phyloP scores from a whole-genome alignment of 2,113 vertebrate genomes.

The Monopterus albus region DNA sequence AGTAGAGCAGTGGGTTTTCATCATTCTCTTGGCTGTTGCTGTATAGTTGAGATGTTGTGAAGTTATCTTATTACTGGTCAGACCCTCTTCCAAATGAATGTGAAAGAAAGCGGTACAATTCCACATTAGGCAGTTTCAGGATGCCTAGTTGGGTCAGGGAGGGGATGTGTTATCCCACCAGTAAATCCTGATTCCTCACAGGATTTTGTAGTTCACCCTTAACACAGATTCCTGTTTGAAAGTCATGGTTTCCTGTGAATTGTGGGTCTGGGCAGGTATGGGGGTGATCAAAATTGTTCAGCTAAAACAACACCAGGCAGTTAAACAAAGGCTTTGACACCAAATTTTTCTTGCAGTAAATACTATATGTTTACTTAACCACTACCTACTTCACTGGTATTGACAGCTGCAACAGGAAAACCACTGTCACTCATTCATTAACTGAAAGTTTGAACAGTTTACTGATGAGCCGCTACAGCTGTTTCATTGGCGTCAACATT shows the following conservation, averaged over 20 bases:
- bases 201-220: no score
- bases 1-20: neutral
- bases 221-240: neutral
- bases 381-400: no score
- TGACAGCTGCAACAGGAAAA: constrained; percentile 4
- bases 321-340: neutral
- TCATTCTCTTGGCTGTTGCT: constrained; percentile 8
- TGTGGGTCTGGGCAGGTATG: neutral
- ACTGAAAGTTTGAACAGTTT: neutral
- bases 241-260: neutral
- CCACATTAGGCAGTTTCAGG: neutral
- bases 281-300: neutral
- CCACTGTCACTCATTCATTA: neutral
- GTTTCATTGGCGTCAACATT: neutral
- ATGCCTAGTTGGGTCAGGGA: neutral
- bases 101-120: neutral
- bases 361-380: no score
- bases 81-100: constrained; percentile 6
- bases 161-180: neutral
- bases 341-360: neutral
- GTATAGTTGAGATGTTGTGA: neutral
- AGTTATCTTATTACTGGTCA: neutral
- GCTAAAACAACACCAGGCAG: neutral
- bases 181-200: neutral
- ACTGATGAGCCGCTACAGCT: neutral